Evolutionary conservation across 2,113 vertebrate species (phyloP).

Genomic region (Mystacornis crossleyi): DNA sequence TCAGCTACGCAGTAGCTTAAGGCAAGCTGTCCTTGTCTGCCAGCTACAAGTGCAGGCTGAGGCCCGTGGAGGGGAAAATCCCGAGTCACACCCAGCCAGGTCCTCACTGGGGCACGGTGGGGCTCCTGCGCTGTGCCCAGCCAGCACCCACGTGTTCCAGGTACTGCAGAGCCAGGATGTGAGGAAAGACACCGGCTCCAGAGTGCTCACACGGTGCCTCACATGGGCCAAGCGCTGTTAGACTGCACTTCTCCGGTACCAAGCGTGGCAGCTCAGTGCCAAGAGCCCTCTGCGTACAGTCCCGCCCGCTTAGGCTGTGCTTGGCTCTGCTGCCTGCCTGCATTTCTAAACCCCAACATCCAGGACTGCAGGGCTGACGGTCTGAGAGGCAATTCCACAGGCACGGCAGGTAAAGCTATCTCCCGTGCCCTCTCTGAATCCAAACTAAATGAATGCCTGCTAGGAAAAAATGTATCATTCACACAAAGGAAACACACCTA

Average conservation of each 20-base stretch:
- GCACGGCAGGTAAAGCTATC: background rate
- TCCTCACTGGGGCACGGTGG: background rate
- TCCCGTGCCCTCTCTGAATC: background rate
- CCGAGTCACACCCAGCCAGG: rapidly evolving
- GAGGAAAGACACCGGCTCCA: background rate
- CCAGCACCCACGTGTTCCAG: rapidly evolving
- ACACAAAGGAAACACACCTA: background rate
- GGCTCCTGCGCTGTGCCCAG: background rate
- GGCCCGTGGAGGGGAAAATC: background rate
- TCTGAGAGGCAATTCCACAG: background rate
- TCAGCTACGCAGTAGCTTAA: background rate
- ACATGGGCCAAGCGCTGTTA: background rate
- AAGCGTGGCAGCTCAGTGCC: background rate
- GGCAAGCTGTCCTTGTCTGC: background rate
- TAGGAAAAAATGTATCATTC: background rate
- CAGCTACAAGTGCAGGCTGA: background rate
- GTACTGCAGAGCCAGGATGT: rapidly evolving
- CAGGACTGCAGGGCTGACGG: background rate
- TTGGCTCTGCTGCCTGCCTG: background rate
- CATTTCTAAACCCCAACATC: background rate
- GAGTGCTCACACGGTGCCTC: rapidly evolving
- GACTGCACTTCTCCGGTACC: background rate
- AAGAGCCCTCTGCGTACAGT: background rate
- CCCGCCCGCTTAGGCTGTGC: rapidly evolving
- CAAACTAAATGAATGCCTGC: background rate